These are phyloP conservation scores for Falco peregrinus DNA, from an alignment of 2,797 vertebrate species.

Conservation along the genomic window DNA sequence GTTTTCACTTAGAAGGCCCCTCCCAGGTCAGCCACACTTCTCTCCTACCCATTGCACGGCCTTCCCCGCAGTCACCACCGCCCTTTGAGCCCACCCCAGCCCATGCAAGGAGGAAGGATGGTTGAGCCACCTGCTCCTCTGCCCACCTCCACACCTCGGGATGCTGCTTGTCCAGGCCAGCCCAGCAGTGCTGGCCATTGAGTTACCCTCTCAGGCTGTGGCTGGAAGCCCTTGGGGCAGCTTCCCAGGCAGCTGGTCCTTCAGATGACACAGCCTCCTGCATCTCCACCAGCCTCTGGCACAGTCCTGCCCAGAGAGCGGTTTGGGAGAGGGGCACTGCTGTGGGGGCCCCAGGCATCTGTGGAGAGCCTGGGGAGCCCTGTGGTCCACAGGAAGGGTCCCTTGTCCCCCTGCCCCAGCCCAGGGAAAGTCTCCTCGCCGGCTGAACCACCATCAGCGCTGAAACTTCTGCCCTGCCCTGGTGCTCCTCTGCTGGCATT, in stretches of 20 bases:
- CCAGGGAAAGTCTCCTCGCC: not conserved
- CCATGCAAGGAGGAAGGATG: not conserved
- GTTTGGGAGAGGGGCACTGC: not conserved
- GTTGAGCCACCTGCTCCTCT: not conserved
- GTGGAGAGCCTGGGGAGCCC: not conserved
- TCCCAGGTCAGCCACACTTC: not conserved
- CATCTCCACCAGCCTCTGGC: not conserved
- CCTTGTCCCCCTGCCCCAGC: fast-evolving
- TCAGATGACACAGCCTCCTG: not conserved
- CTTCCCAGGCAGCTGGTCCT: not conserved
- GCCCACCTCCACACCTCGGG: not conserved
- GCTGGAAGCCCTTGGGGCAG: not conserved
- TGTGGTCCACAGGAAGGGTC: not conserved
- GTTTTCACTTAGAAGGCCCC: not conserved
- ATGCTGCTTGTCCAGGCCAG: not conserved
- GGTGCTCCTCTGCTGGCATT: slow-evolving; percentile 13
- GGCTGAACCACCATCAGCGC: not conserved
- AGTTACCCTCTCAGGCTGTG: not conserved
- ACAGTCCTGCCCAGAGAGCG: not conserved
- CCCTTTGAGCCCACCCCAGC: not conserved
- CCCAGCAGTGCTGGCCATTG: not conserved
- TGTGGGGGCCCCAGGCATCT: not conserved
- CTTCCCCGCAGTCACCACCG: fast-evolving
- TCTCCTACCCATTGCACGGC: not conserved
- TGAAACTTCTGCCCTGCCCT: not conserved